Evolutionary conservation across 2,888 invertebrate species (phyloP), one percentile per base, ranked within the genome.

Genomic region (Xestia ashworthii): DNA sequence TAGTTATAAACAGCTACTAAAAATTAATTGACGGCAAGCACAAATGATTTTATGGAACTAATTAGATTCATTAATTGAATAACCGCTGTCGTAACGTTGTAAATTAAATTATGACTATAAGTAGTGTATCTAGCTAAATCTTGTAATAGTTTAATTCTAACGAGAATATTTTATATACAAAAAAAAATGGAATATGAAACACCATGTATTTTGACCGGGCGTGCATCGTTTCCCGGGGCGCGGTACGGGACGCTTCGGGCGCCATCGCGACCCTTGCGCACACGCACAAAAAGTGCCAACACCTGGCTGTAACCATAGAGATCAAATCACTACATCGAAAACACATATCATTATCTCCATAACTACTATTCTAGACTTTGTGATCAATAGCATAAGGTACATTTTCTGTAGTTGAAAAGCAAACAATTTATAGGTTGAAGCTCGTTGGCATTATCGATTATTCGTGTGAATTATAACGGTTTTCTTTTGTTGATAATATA

Each of bases 261-360:
- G 93, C 90, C 87, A 81, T 88, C 85, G 89, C 91, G 91, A 91
- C 93, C 94, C 91, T 88, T 90, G 90, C 91, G 89, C 85, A 70
- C 75, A 85, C 88, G 89, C 89, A 88, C 84, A 90, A 93, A 92
- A 93, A 94, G 76, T 91, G 85, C 90, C 85, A 89, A 93, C 96
- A 96, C 96, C 96, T 96, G 96, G 96, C 93, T 82, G 96, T 96
- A 93, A 94, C 96, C 96, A 96, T 96, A 94, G 96, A 91, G 95
- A 96, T 95, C 93, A 94, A 96, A 96, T 96, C 96, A 96, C 94
- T 93, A 95, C 93, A 94, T 78, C 76, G 66, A 64, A 74, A 65
- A 81, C 69, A 76, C 73, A 76, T 79, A 78, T 64, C 64, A 73
- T 75, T 60, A 77, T 68, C 58, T 71, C 19, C 11, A 8, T 41